These are phyloP conservation scores for Mionectes macconnelli DNA, from an alignment of 2,113 vertebrate species.

Conservation along the genomic window DNA sequence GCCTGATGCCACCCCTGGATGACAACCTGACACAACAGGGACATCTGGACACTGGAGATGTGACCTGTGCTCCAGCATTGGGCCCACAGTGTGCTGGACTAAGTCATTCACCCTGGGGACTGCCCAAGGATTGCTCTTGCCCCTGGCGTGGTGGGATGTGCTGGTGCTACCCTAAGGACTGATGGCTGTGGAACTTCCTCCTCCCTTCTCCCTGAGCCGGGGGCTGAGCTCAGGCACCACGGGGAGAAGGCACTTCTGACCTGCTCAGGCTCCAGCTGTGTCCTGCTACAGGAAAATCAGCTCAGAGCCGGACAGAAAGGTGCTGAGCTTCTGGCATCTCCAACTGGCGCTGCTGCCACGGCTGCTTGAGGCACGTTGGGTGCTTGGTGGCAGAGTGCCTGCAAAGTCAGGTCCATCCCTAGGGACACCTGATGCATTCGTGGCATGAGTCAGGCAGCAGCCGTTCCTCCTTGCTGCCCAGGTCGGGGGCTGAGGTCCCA, in stretches of 20 bases:
- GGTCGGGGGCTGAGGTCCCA: background rate
- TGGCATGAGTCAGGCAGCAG: background rate
- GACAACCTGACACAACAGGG: background rate
- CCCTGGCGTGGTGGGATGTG: accelerated
- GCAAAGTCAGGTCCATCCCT: background rate
- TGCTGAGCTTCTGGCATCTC: background rate
- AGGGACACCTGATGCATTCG: background rate
- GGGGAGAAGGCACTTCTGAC: background rate
- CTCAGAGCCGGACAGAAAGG: background rate
- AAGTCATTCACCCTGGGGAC: background rate
- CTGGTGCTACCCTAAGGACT: background rate
- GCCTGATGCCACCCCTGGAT: accelerated
- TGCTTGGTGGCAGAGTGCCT: background rate
- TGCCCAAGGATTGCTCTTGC: background rate
- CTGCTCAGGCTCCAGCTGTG: background rate
- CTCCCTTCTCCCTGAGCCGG: background rate
- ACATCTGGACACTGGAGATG: background rate
- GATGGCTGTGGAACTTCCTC: background rate
- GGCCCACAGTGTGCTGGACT: no score
- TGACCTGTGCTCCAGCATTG: background rate
- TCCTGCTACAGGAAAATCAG: background rate
- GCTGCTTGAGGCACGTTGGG: accelerated
- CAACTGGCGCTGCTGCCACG: background rate
- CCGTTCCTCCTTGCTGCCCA: accelerated
- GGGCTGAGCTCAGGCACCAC: background rate